Evolutionary conservation across 2,888 invertebrate species (phyloP).

Genomic region (Isoperla grammatica): DNA sequence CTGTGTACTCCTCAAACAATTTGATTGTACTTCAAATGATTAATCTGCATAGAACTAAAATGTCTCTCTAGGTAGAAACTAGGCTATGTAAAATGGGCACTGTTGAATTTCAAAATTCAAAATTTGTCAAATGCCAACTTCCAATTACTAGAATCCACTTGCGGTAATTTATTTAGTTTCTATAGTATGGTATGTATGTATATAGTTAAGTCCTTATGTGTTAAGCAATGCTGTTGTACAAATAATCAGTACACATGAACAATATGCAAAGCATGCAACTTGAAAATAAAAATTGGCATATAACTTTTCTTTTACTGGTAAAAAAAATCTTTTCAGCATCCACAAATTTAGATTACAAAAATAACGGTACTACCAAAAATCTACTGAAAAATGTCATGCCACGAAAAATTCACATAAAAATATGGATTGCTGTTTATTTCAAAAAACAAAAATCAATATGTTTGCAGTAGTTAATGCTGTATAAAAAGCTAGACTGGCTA

Average conservation of each 20-base stretch:
- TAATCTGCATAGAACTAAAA: too few relatives aligned
- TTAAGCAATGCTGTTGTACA: conserved; percentile 27
- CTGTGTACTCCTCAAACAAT: too few relatives aligned
- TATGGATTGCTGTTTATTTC: conserved; percentile 17
- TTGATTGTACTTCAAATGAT: too few relatives aligned
- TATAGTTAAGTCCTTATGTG: not conserved
- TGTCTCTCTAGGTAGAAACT: too few relatives aligned
- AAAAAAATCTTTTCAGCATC: conserved; percentile 27
- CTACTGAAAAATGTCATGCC: conserved; percentile 31
- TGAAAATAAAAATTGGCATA: conserved; percentile 24
- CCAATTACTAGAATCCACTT: too few relatives aligned
- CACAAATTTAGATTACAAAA: conserved; percentile 28
- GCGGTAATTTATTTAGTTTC: too few relatives aligned
- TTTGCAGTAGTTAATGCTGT: conserved; percentile 9
- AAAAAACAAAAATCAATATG: conserved; percentile 21
- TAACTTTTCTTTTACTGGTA: conserved; percentile 17
- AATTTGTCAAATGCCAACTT: too few relatives aligned
- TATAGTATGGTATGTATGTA: too few relatives aligned
- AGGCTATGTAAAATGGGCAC: too few relatives aligned
- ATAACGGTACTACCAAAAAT: conserved; percentile 29
- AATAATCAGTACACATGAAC: conserved; percentile 29
- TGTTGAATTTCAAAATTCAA: too few relatives aligned
- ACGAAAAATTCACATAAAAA: conserved; percentile 30
- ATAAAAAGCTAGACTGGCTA: not conserved
- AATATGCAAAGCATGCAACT: conserved; percentile 32